Evolutionary conservation across 2,797 vertebrate species (phyloP).

Genomic region (Botia kubotai): DNA sequence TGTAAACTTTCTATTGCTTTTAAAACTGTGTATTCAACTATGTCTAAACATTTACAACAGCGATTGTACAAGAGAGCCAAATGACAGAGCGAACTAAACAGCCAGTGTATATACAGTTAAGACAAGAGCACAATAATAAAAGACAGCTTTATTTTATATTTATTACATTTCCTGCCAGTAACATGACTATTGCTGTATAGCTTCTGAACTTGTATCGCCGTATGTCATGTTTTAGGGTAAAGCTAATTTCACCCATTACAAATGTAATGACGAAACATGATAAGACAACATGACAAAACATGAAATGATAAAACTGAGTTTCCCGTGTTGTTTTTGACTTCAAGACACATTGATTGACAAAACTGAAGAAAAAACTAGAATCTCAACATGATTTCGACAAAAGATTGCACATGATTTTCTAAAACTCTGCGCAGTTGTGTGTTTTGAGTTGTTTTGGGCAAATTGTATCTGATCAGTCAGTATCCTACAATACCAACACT

Average conservation of each 20-base stretch:
- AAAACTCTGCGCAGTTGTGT: neutral
- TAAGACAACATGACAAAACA: neutral
- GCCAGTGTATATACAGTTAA: neutral
- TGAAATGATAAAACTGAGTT: neutral
- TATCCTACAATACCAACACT: neutral
- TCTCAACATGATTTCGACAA: neutral
- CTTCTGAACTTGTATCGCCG: neutral
- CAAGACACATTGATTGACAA: neutral
- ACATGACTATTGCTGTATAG: neutral
- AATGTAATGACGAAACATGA: neutral
- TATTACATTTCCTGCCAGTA: conserved; percentile 3
- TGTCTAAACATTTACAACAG: neutral
- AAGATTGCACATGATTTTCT: neutral
- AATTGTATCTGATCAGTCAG: conserved; percentile 5
- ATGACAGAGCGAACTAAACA: neutral
- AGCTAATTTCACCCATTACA: neutral
- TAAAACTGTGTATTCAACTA: neutral
- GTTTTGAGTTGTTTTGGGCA: neutral
- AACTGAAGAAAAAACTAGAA: neutral
- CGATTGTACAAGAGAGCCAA: neutral
- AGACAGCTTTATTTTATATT: neutral
- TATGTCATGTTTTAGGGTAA: neutral
- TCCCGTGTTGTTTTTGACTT: neutral
- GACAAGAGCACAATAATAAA: neutral
- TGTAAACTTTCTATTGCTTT: neutral